Base-by-base conservation (phyloP, 2,888 invertebrate species). In the Sialis fuliginosa region DNA sequence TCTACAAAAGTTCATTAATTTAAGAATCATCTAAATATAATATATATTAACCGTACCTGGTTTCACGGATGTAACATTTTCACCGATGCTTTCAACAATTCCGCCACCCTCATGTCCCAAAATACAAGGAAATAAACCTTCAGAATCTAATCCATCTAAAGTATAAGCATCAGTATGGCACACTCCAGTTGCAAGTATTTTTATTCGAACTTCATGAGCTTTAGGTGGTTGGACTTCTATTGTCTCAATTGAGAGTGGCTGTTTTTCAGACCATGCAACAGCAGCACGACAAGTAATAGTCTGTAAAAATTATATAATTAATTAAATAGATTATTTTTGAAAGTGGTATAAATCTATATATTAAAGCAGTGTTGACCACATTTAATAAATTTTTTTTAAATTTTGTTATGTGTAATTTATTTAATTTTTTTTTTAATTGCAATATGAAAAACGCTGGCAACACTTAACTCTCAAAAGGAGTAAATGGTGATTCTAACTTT, bases 71-170 rank as follows among this genome's bases (percentile, higher is more conserved):
- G 84, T 88, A 1, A 96, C 96, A 12, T 86, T 90, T 58, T 85
- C 83, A 1, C 97, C 97, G 44, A 97, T 75, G 64, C 93, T 93
- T 65, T 96, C 97, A n/a, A 97, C 95, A 56, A 96, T 76, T 35
- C 96, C 96, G 48, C 81, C 84, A 34, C 97, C 97, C 68, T 98
- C 98, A 59, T 98, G 98, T 0, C 98, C 98, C 43, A 98, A 70
- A 53, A 98, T 70, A 4, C 87, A 85, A 0, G 97, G 97, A 58
- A 95, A 95, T 9, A 81, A 67, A 5, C 92, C 93, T 65, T 95
- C 93, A 0, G 92, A 81, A 64, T 95, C 93, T 51, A 79, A 73
- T 2, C 95, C 95, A 51, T 80, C 78, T 33, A 90, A 65, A 1
- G 95, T 91, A 60, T 88, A 92, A 0, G 89, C 82, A 66, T 95